Conservation (phyloP, 2,888 invertebrate species). For the Aleiodes leptofemur region DNA sequence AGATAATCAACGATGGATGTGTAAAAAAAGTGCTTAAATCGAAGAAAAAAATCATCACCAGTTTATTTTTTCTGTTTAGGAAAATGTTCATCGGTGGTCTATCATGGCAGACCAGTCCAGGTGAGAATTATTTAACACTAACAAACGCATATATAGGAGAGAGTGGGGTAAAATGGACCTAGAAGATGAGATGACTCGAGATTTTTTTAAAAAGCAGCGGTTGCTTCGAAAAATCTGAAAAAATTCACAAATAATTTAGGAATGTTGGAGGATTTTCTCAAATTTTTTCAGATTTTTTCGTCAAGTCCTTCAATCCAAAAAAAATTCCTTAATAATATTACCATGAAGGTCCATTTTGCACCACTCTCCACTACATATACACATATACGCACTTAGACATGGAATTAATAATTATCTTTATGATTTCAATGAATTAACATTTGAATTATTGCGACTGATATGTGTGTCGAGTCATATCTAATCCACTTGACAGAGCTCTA, state of each 20-base stretch:
- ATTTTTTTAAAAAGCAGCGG: no score
- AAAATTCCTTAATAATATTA: no score
- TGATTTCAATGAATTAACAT: slow-evolving; percentile 8
- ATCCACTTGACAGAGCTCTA: slow-evolving; percentile 45
- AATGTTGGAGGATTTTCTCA: no score
- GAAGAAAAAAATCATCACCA: slow-evolving; percentile 88
- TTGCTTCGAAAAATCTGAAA: no score
- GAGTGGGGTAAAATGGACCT: no score
- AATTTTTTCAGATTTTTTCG: no score
- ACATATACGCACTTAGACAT: no score
- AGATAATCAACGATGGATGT: slow-evolving; percentile 16
- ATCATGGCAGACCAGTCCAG: slow-evolving; percentile 99
- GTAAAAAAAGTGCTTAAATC: slow-evolving; percentile 79
- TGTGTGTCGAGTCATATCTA: slow-evolving; percentile 45
- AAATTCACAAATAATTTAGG: no score
- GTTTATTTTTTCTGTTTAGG: slow-evolving; percentile 86
- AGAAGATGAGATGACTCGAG: no score
- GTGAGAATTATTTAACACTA: slow-evolving; percentile 78
- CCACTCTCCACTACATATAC: no score
- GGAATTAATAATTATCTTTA: slow-evolving; percentile 3
- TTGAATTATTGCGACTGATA: slow-evolving; percentile 17
- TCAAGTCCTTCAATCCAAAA: no score
- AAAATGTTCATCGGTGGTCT: slow-evolving; percentile 99
- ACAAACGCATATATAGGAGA: background rate
- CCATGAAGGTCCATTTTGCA: no score